Evolutionary conservation across 2,888 invertebrate species (phyloP).

Genomic region (Eilema griseolum): DNA sequence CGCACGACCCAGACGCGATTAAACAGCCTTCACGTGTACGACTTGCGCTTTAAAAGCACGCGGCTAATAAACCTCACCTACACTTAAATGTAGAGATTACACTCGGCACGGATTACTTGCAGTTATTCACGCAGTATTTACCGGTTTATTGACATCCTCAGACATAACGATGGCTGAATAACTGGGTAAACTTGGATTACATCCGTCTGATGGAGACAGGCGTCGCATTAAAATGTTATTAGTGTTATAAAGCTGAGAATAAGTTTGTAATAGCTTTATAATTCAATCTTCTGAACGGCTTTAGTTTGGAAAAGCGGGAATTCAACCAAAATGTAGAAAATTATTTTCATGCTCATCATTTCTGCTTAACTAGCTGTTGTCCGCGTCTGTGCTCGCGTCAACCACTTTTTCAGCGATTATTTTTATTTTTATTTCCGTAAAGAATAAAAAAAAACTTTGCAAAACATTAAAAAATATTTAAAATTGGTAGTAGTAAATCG

Average conservation of each 20-base stretch:
- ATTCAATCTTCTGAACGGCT: not conserved
- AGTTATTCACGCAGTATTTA: conserved; percentile 44
- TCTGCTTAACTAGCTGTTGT: not conserved
- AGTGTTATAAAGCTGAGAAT: not conserved
- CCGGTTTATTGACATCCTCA: conserved; percentile 31
- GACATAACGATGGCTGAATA: not conserved
- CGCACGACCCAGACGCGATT: conserved; percentile 78
- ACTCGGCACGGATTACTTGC: conserved; percentile 51
- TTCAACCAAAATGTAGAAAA: not conserved
- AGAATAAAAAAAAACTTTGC: no score
- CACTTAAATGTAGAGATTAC: conserved; percentile 68
- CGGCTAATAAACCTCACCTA: conserved; percentile 77
- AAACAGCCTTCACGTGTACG: conserved; percentile 80
- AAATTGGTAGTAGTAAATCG: no score
- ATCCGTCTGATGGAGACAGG: not conserved
- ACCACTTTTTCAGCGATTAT: no score
- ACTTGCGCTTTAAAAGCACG: conserved; percentile 63
- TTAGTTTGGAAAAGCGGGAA: not conserved
- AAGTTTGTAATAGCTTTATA: not conserved
- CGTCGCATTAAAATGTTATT: not conserved
- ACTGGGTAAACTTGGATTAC: not conserved
- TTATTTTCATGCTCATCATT: not conserved
- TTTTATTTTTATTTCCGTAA: no score
- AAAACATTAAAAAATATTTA: no score
- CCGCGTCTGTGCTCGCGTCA: no score